These are phyloP conservation scores for Atta cephalotes DNA, from an alignment of 1,140 invertebrate species.

Conservation along the genomic window DNA sequence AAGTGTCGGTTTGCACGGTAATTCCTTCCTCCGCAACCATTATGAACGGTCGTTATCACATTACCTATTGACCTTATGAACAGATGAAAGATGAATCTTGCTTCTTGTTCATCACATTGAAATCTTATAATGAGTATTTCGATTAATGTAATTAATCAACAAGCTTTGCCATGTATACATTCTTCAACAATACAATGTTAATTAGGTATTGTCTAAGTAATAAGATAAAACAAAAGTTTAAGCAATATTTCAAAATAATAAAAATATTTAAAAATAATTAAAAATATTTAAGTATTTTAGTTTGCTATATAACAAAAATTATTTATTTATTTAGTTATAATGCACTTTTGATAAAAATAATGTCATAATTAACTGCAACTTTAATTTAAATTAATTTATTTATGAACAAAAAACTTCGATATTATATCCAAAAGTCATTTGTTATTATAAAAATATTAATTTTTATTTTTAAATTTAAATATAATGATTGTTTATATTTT, in stretches of 20 bases:
- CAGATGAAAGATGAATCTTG: conserved; percentile 73
- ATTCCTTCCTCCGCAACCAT: conserved; percentile 77
- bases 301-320: neutral
- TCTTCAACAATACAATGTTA: neutral
- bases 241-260: neutral
- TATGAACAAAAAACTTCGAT: neutral
- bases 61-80: conserved; percentile 78
- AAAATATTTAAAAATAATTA: neutral
- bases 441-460: neutral
- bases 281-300: neutral
- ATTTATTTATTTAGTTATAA: too few relatives aligned
- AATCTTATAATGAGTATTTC: neutral
- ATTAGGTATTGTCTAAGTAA: neutral
- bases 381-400: conserved; percentile 13
- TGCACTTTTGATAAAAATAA: neutral
- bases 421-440: neutral
- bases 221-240: neutral
- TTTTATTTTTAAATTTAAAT: neutral
- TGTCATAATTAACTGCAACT: neutral
- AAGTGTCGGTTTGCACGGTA: conserved; percentile 78
- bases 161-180: neutral
- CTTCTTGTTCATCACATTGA: conserved; percentile 33
- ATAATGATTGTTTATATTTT: neutral
- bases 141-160: neutral
- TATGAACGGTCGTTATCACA: conserved; percentile 77